Conservation (phyloP, 1,140 invertebrate genomes). For the Papilio glaucus region DNA sequence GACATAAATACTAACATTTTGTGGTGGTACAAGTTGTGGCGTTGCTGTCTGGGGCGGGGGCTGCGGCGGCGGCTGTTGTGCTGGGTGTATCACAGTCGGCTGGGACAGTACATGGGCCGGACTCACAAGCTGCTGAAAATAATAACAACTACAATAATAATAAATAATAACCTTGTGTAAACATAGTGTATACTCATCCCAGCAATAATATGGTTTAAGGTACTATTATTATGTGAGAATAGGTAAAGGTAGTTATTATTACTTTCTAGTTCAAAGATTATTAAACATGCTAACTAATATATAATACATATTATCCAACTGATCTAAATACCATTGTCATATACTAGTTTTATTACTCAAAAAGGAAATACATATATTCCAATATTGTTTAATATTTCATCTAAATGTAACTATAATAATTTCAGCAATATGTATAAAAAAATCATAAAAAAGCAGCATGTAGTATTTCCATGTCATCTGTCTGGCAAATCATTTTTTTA, state of each 20-base stretch:
- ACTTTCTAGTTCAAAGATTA: slow-evolving; percentile 5
- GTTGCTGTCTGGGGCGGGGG: slow-evolving; percentile 63
- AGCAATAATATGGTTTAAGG: slow-evolving; percentile 10
- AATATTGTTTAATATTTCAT: too few relatives aligned
- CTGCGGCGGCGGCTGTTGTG: slow-evolving; percentile 75
- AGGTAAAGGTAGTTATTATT: not conserved
- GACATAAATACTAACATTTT: slow-evolving; percentile 55
- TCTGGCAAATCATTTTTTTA: too few relatives aligned
- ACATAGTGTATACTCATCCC: not conserved
- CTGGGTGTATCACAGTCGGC: slow-evolving; percentile 76
- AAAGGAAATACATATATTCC: too few relatives aligned
- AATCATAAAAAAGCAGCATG: too few relatives aligned
- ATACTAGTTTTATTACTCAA: too few relatives aligned
- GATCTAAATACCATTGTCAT: not conserved
- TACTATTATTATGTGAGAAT: not conserved
- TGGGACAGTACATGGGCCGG: slow-evolving; percentile 73
- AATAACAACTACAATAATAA: slow-evolving; percentile 26
- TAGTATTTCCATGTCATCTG: too few relatives aligned
- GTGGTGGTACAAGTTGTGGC: slow-evolving; percentile 64
- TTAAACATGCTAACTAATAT: slow-evolving; percentile 11
- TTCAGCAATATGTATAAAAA: too few relatives aligned
- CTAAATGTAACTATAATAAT: too few relatives aligned
- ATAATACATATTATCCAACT: slow-evolving; percentile 5
- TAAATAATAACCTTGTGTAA: not conserved
- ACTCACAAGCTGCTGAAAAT: slow-evolving; percentile 62